Evolutionary conservation across 2,888 invertebrate species (phyloP).

Genomic region (Parelbella ahira): DNA sequence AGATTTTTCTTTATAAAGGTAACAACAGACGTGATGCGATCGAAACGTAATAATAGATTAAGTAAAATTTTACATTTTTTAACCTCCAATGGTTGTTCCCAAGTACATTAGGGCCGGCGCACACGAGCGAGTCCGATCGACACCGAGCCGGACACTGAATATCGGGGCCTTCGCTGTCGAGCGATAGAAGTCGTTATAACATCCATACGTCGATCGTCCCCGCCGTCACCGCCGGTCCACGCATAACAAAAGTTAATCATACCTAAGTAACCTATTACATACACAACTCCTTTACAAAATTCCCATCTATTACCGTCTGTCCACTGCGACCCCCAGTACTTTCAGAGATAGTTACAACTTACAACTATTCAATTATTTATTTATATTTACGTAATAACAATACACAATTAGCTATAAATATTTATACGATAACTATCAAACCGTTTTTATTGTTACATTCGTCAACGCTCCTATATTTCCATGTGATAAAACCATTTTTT

Average conservation of each 20-base stretch:
- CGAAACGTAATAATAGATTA: slow-evolving; percentile 27
- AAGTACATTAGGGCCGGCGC: slow-evolving; percentile 30
- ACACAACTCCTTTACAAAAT: slow-evolving; percentile 64
- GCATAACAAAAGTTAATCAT: slow-evolving; percentile 41
- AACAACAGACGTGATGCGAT: slow-evolving; percentile 57
- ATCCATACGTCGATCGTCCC: slow-evolving; percentile 15
- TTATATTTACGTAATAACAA: slow-evolving; percentile 81
- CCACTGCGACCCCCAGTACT: slow-evolving; percentile 65
- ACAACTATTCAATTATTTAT: slow-evolving; percentile 79
- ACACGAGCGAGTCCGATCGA: slow-evolving; percentile 23
- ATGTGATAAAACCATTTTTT: slow-evolving; percentile 52
- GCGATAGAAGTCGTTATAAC: no score
- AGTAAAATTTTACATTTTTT: slow-evolving; percentile 39
- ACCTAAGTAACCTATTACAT: slow-evolving; percentile 52
- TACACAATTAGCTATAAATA: slow-evolving; percentile 82
- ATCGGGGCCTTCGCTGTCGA: no score
- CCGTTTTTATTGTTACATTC: slow-evolving; percentile 72
- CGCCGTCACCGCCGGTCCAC: slow-evolving; percentile 22
- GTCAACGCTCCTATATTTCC: slow-evolving; percentile 63
- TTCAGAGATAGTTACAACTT: slow-evolving; percentile 75
- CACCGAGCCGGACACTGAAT: no score
- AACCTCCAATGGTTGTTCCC: slow-evolving; percentile 33
- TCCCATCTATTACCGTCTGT: slow-evolving; percentile 51
- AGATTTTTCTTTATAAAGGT: slow-evolving; percentile 50
- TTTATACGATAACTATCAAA: slow-evolving; percentile 80